Percentiles rank a stretch among this genome's conserved stretches.
These are phyloP conservation scores for Kryptolebias ocellatus DNA, from an alignment of 2,797 vertebrate genomes.

Conservation along the genomic window DNA sequence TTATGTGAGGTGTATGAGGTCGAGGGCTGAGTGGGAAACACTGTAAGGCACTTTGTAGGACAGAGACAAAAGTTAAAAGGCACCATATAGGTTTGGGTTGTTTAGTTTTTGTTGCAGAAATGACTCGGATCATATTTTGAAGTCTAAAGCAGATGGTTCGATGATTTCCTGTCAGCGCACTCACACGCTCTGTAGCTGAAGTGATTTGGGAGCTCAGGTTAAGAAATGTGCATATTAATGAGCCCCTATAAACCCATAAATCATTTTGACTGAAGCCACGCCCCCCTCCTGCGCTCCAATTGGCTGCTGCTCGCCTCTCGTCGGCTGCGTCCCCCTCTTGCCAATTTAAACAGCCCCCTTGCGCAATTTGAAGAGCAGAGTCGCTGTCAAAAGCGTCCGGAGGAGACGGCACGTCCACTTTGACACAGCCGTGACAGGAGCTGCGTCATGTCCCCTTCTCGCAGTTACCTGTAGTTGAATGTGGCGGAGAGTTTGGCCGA, in stretches of 20 bases:
- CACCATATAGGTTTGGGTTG: too few relatives aligned
- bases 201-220: background rate
- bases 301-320: constrained; percentile 56
- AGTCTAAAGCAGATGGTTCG: background rate
- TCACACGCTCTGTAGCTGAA: background rate
- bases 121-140: too few relatives aligned
- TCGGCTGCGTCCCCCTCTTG: constrained; percentile 41
- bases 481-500: constrained; percentile 50
- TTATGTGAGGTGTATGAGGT: too few relatives aligned
- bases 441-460: constrained; percentile 42
- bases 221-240: constrained; percentile 51
- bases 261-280: constrained; percentile 70
- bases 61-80: too few relatives aligned
- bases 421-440: constrained; percentile 15
- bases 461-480: constrained; percentile 18
- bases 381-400: constrained; percentile 57
- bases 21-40: too few relatives aligned
- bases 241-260: constrained; percentile 70
- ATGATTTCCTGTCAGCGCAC: background rate
- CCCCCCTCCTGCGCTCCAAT: constrained; percentile 68
- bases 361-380: constrained; percentile 68
- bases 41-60: too few relatives aligned
- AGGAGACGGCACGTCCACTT: constrained; percentile 13
- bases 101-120: too few relatives aligned
- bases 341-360: constrained; percentile 70